Percentiles rank a stretch among this genome's conserved stretches.
These are phyloP conservation scores for Sciaenops ocellatus DNA, from an alignment of 2,797 vertebrate species.

Conservation along the genomic window DNA sequence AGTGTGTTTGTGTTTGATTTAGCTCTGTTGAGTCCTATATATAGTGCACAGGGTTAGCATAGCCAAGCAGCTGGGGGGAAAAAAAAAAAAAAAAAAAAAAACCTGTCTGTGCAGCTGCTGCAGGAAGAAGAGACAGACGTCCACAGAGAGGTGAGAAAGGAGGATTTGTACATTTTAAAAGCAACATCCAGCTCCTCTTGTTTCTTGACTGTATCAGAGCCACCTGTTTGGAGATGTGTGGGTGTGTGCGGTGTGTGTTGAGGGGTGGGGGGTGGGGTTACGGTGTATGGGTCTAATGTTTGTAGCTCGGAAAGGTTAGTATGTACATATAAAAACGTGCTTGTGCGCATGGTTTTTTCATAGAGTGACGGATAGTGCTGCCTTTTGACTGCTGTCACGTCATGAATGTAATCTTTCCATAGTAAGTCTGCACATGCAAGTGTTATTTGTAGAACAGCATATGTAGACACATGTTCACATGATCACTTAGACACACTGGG, in stretches of 20 bases:
- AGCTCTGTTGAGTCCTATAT: slow-evolving; percentile 72
- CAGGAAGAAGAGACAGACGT: slow-evolving; percentile 67
- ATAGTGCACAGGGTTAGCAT: slow-evolving; percentile 78
- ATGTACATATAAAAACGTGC: slow-evolving; percentile 14
- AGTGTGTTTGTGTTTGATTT: slow-evolving; percentile 65
- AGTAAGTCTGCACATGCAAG: neutral
- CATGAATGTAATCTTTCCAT: slow-evolving; percentile 1
- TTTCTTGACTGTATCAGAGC: slow-evolving; percentile 66
- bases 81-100: slow-evolving; percentile 17
- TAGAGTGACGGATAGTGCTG: neutral
- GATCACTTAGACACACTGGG: slow-evolving; percentile 30
- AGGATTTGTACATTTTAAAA: slow-evolving; percentile 67
- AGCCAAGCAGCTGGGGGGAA: slow-evolving; percentile 71
- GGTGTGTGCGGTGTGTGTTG: slow-evolving; percentile 58
- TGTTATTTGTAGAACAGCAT: slow-evolving; percentile 5
- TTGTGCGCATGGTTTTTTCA: slow-evolving; percentile 3
- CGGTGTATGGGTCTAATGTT: slow-evolving; percentile 46
- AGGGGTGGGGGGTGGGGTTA: slow-evolving; percentile 64
- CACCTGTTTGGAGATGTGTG: slow-evolving; percentile 82
- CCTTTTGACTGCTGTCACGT: slow-evolving; percentile 32
- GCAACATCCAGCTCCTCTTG: slow-evolving; percentile 55
- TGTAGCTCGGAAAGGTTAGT: slow-evolving; percentile 41
- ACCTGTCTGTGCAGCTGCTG: slow-evolving; percentile 75
- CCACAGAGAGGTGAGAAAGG: slow-evolving; percentile 55
- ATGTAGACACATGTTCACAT: slow-evolving; percentile 45